Evolutionary conservation across 23 tunicate genomes (phyloP), one percentile per base, ranked within the genome.

Genomic region (Halocynthia roretzi): DNA sequence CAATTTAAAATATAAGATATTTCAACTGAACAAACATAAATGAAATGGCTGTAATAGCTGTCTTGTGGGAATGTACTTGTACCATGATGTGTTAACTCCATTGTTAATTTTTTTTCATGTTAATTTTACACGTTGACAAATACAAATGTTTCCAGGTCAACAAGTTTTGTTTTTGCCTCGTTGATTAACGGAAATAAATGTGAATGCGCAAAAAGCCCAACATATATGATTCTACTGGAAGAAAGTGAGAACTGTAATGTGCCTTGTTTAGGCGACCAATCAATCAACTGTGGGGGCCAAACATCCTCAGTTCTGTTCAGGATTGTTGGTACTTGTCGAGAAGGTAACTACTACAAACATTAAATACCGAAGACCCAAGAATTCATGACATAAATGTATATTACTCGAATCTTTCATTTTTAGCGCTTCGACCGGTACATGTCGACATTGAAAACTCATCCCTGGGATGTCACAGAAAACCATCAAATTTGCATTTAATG

Each of bases 171-270:
- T 8, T 74, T 74, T 54, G 78, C 78, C 10, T 20, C 11, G 19
- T 15, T 74, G 23, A 74, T 54, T 54, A 74, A 74, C 56, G 78
- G 78, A 8, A 74, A 74, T n/a, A 64, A 74, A 54, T 74, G 78
- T 54, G 5, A 4, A 54, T 74, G 78, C 40, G 10, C 10, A 14
- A 7, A 0, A 8, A 5, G 2, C 8, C 22, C 65, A 10, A 12
- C 10, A 17, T 14, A 8, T 8, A 9, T 74, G n/a, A 10, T 14
- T 8, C 12, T 10, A 10, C 21, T 50, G 14, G 78, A 53, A 10
- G 62, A 22, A 8, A 18, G 40, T 14, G 14, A 5, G 0, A 54
- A 74, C 18, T 74, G 78, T 56, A 54, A 74, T 10, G 63, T 74
- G 9, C 78, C 62, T 8, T 74, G 78, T 56, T 8, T n/a, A 5